These are phyloP conservation scores for Capreolus pygargus DNA, from an alignment of 2,113 vertebrate species.

Conservation along the genomic window DNA sequence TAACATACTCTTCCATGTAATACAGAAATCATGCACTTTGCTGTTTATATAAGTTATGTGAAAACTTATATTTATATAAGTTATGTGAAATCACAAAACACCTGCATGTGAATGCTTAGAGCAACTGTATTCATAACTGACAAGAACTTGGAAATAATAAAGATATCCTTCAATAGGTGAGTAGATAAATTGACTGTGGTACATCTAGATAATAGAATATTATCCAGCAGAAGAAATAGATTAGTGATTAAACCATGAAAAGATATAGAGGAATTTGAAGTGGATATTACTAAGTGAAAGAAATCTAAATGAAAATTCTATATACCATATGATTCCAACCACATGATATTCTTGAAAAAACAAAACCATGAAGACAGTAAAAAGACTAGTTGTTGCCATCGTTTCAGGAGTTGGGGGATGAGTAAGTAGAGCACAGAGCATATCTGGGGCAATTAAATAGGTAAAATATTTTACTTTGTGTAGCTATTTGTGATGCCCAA, in stretches of 20 bases:
- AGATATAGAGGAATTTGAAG: not conserved
- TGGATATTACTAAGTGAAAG: not conserved
- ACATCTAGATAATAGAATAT: not conserved
- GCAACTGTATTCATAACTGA: not conserved
- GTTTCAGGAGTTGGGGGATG: not conserved
- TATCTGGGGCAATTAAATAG: not conserved
- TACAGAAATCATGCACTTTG: not conserved
- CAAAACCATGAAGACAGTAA: not conserved
- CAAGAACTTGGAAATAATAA: not conserved
- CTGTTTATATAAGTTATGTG: not conserved
- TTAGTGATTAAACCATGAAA: not conserved
- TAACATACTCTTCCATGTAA: not conserved
- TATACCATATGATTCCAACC: not conserved
- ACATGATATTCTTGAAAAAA: not conserved
- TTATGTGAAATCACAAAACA: not conserved
- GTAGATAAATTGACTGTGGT: not conserved
- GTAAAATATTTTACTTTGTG: not conserved
- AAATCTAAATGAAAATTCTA: not conserved
- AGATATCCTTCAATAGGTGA: not conserved
- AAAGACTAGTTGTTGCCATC: not conserved
- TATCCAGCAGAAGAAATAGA: not conserved
- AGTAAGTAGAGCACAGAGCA: not conserved
- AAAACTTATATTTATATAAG: not conserved
- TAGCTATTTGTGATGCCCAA: not conserved
- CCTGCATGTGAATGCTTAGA: not conserved